These are phyloP conservation scores for Cranoglanis bouderius DNA, from an alignment of 2,113 vertebrate species.

Conservation along the genomic window DNA sequence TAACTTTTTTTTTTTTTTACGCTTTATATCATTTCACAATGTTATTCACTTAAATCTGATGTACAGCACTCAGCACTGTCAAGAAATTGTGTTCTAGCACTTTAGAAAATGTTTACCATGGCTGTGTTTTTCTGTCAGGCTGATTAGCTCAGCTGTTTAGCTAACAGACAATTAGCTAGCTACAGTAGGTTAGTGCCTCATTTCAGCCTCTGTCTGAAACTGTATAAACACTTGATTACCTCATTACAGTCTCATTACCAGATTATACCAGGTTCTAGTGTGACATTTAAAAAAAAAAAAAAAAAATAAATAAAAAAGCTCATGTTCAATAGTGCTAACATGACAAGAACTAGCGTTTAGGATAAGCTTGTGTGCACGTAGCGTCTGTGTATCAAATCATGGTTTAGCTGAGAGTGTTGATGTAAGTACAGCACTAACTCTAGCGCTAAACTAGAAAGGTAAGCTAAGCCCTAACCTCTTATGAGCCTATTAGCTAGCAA, in stretches of 20 bases:
- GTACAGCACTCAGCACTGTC: neutral
- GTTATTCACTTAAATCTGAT: neutral
- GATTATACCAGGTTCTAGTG: neutral
- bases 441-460: neutral
- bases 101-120: neutral
- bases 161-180: neutral
- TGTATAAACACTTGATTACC: neutral
- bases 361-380: neutral
- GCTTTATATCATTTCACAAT: neutral
- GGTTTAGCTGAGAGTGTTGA: neutral
- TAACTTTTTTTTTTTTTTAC: too few relatives aligned
- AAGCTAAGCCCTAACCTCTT: neutral
- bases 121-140: neutral
- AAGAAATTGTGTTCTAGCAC: neutral
- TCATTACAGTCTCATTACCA: neutral
- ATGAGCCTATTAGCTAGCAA: neutral
- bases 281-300: neutral
- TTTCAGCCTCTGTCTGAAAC: neutral
- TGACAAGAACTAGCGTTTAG: neutral
- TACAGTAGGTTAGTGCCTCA: neutral
- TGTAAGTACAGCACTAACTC: neutral
- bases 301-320: too few relatives aligned
- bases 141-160: neutral
- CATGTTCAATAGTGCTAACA: neutral
- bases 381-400: neutral